Evolutionary conservation across 1,140 invertebrate genomes (phyloP), one percentile per base, ranked within the genome.

Genomic region (Araneus ventricosus): DNA sequence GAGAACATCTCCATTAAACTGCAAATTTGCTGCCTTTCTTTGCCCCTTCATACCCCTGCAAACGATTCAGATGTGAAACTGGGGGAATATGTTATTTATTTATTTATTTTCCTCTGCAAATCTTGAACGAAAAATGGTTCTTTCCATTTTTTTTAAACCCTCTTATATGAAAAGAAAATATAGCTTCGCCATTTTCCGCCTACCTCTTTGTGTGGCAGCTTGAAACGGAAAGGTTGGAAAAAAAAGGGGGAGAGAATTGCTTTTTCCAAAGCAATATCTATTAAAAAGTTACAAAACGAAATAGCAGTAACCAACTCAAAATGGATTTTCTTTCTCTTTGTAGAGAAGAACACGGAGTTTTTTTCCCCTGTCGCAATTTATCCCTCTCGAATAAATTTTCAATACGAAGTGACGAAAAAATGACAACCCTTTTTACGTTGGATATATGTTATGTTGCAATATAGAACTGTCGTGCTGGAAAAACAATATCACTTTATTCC

Each of bases 1-100:
- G 79, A 82, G 79, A 82, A 82, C 79, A 82, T 82, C 79, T 82
- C 79, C 79, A 82, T 82, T 82, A 82, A 82, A 37, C 79, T 82
- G 34, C 79, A 82, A 82, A 82, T 82, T 82, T 45, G 37, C 79
- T 6, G 45, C 45, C 8, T 52, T 52, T 52, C 17, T 52, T 52
- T 27, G 22, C 6, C 61, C 61, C 22, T 27, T 24, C n/a, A 24
- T n/a, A 22, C 67, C 7, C 67, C 27, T 17, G n/a, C n/a, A 70
- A 70, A 70, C 67, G 67, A 70, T 70, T 70, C 67, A 70, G 67
- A 70, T 70, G 67, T 70, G 67, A 37, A 70, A 10, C 27, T 34
- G 2, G 30, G 27, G 27, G 27, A 70, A 27, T 70, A 34, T 70
- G 5, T 63, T 63, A 63, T 61, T 61, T 22, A n/a, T n/a, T 61